Evolutionary conservation across 2,888 invertebrate genomes (phyloP), one percentile per base, ranked within the genome.

Genomic region (Sisyra terminalis): DNA sequence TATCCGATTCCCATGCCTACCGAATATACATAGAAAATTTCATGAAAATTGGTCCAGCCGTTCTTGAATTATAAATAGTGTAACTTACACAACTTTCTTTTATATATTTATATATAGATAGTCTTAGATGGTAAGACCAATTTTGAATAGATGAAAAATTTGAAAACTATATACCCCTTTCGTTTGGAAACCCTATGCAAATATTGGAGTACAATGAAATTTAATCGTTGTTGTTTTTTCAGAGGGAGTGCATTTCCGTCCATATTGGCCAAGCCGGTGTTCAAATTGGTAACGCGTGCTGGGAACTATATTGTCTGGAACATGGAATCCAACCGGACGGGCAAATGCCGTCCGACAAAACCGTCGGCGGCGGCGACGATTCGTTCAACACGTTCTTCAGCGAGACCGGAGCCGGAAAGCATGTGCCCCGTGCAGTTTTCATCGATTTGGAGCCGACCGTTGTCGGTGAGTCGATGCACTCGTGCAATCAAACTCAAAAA

Each of bases 391-490:
- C 53, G 2, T 55, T 55, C 44, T 55, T 61, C 51, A 60, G 60
- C 30, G 64, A 64, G 46, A 63, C 64, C 8, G 61, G 61, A 7
- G 55, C 59, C 10, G 64, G 64, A 7, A 65, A 77, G 51, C 75
- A 77, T 54, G 75, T 77, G 1, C 76, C 77, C 3, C 59, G 77
- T 45, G 71, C 67, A 5, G 69, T 76, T 24, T 74, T 76, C 54
- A 71, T 79, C 30, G 78, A 79, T 57, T 62, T 78, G 42, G 78
- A 78, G 57, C 78, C 78, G 29, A 77, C 77, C 36, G 78, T 74
- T 31, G 68, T 74, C 11, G 71, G 67, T 65, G 49, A 52, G 64
- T 41, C 11, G 16, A 38, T 6, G 18, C 15, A 38, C 24, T 7
- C 24, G 24, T 24, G 24, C 24, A 24, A 24, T 24, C 24, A 7